Evolutionary conservation across 2,797 vertebrate genomes (phyloP).

Genomic region (Anniella stebbinsi): DNA sequence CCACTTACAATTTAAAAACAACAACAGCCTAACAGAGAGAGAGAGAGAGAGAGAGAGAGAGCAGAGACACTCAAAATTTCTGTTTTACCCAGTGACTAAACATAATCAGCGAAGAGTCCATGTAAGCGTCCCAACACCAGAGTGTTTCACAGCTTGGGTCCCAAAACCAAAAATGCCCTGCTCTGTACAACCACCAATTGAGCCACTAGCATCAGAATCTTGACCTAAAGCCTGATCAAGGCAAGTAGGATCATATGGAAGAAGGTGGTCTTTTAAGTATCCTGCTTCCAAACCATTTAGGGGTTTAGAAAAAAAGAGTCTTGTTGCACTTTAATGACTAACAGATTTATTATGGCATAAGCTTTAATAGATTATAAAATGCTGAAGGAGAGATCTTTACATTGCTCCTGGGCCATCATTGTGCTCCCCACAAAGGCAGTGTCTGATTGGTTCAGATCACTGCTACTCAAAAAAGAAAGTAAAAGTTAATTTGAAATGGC

Average conservation of each 20-base stretch:
- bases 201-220: too few species aligned
- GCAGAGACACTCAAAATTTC: not conserved
- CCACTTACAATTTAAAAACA: not conserved
- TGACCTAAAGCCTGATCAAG: not conserved
- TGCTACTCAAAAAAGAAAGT: too few species aligned
- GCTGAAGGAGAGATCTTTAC: too few species aligned
- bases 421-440: too few species aligned
- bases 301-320: not conserved
- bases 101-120: not conserved
- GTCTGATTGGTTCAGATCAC: too few species aligned
- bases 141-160: not conserved
- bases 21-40: too few species aligned
- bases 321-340: not conserved
- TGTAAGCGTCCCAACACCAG: not conserved
- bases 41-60: not conserved
- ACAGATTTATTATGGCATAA: not conserved
- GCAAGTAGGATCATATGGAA: not conserved
- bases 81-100: not conserved
- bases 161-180: not conserved
- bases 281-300: not conserved
- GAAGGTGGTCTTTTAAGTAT: not conserved
- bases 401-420: too few species aligned
- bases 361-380: too few species aligned
- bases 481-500: too few species aligned
- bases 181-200: too few species aligned